phyloP scores from a whole-genome alignment of 2,797 vertebrate genomes.

The Apodemus agrarius region DNA sequence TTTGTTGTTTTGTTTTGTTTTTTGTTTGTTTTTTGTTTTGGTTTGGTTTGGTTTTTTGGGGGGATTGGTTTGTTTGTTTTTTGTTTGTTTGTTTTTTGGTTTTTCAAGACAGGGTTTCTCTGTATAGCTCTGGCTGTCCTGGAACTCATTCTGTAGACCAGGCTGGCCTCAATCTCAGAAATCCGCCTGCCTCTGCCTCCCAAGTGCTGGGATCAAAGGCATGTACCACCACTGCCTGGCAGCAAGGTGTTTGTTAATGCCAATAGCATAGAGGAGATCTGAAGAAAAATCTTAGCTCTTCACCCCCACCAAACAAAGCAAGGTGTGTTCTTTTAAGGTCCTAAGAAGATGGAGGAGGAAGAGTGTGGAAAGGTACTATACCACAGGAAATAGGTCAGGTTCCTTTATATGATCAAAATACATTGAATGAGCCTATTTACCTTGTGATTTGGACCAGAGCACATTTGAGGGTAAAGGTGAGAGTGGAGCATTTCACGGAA shows the following conservation, averaged over 20 bases:
- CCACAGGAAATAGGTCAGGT: neutral
- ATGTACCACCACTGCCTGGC: too few species aligned
- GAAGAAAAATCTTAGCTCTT: neutral
- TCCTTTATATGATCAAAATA: neutral
- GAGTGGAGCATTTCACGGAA: neutral
- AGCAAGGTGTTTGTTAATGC: neutral
- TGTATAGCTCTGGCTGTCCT: too few species aligned
- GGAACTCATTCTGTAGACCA: too few species aligned
- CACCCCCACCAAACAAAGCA: neutral
- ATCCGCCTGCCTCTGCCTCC: too few species aligned
- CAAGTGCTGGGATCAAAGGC: too few species aligned
- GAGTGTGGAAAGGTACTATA: neutral
- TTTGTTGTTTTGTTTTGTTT: too few species aligned
- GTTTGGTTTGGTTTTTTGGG: too few species aligned
- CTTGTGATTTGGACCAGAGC: neutral
- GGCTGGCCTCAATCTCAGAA: too few species aligned
- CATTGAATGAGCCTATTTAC: neutral
- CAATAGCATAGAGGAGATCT: neutral
- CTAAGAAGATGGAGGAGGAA: neutral
- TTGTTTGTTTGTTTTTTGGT: too few species aligned
- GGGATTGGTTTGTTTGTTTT: too few species aligned
- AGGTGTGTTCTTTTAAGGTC: neutral
- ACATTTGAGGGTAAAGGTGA: neutral
- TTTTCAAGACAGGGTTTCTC: too few species aligned
- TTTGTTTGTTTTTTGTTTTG: too few species aligned